Percentiles rank a stretch among this genome's conserved stretches.
phyloP scores from a whole-genome alignment of 1,140 invertebrate species.

The Bombus superbus region DNA sequence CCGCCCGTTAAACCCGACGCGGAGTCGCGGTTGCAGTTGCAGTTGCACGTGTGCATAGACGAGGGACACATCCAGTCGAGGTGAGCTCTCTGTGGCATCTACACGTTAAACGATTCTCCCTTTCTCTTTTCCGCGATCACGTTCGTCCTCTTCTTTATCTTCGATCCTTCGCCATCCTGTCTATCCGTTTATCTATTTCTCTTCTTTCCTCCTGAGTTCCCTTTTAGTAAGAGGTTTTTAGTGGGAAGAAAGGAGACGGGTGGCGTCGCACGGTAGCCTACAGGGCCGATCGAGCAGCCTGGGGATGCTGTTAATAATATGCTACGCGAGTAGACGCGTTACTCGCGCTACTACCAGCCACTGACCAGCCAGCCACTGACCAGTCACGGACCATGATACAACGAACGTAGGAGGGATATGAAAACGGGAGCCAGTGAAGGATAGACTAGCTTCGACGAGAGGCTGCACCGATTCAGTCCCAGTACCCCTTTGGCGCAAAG shows the following conservation, averaged over 20 bases:
- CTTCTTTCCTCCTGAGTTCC: background rate
- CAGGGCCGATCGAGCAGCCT: conserved; percentile 54
- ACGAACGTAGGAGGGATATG: conserved; percentile 20
- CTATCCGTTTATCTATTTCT: conserved; percentile 37
- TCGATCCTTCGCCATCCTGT: background rate
- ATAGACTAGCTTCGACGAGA: conserved; percentile 39
- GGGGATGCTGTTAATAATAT: conserved; percentile 71
- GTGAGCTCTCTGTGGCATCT: conserved; percentile 12
- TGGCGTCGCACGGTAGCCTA: conserved; percentile 62
- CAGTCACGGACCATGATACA: background rate
- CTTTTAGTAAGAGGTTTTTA: background rate
- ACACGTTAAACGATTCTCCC: conserved; percentile 39
- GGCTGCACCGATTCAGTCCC: conserved; percentile 11
- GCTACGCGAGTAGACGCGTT: conserved; percentile 72
- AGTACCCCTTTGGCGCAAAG: conserved; percentile 2
- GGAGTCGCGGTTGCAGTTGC: conserved; percentile 6
- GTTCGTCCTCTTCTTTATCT: conserved; percentile 18
- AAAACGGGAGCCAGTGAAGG: conserved; percentile 44
- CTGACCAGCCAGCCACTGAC: background rate
- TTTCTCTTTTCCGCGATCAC: conserved; percentile 28
- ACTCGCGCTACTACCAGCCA: conserved; percentile 66
- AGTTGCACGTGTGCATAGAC: conserved; percentile 31
- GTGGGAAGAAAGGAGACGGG: background rate
- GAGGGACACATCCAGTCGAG: background rate
- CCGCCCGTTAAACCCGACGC: background rate